phyloP scores from a whole-genome alignment of 2,888 invertebrate genomes.

The Drosophila picticornis region DNA sequence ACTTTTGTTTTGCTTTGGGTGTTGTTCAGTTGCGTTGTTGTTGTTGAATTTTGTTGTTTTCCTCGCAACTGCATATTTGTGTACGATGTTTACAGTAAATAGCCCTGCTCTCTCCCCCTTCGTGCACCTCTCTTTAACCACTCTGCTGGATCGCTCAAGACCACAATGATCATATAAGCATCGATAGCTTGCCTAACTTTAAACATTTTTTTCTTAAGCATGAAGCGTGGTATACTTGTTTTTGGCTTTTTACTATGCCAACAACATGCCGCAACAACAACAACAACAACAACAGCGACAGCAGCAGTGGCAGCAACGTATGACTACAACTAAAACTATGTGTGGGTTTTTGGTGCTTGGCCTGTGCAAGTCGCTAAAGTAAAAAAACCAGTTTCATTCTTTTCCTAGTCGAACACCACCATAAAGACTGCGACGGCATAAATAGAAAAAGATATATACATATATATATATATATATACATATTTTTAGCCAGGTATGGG shows the following conservation, averaged over 20 bases:
- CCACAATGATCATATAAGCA: slow-evolving; percentile 63
- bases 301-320: slow-evolving; percentile 43
- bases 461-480: background rate
- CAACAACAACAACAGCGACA: slow-evolving; percentile 46
- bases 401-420: slow-evolving; percentile 57
- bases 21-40: slow-evolving; percentile 25
- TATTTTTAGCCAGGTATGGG: slow-evolving; percentile 50
- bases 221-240: slow-evolving; percentile 79
- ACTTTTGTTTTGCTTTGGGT: slow-evolving; percentile 63
- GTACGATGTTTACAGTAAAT: slow-evolving; percentile 58
- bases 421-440: slow-evolving; percentile 25
- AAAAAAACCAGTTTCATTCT: slow-evolving; percentile 73
- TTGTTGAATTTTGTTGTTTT: slow-evolving; percentile 18
- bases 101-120: slow-evolving; percentile 16
- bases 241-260: slow-evolving; percentile 69
- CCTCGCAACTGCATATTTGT: slow-evolving; percentile 68
- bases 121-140: background rate
- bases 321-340: slow-evolving; percentile 76
- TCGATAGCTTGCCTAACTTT: slow-evolving; percentile 74
- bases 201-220: slow-evolving; percentile 65
- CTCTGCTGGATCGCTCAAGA: slow-evolving; percentile 12
- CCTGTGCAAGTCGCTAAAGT: slow-evolving; percentile 40
- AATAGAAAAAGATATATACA: slow-evolving; percentile 21
- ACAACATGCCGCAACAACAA: slow-evolving; percentile 49
- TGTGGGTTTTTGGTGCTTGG: slow-evolving; percentile 67